A percentile compares a stretch with the other conserved stretches of the same genome.
Evolutionary conservation across 2,113 vertebrate species (phyloP).

Genomic region (Callaeas wilsoni): DNA sequence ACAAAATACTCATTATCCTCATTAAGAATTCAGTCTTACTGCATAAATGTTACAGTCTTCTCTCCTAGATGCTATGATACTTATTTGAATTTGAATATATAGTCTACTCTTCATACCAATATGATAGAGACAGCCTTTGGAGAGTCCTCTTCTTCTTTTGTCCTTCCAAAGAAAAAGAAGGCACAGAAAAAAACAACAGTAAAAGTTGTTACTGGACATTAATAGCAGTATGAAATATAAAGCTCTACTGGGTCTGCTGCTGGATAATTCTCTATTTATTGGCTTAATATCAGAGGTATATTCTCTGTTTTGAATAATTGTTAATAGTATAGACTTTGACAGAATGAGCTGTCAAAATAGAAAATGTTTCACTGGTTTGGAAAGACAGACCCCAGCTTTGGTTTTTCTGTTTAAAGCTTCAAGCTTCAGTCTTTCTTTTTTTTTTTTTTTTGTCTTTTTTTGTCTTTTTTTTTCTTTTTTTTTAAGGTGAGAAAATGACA

Average conservation of each 20-base stretch:
- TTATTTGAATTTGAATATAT: background rate
- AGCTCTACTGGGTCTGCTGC: accelerated
- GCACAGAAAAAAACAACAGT: background rate
- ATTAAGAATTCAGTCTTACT: background rate
- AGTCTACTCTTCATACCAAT: background rate
- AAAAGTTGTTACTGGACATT: background rate
- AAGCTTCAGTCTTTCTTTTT: background rate
- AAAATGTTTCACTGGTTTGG: background rate
- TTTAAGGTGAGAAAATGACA: background rate
- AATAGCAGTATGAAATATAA: background rate
- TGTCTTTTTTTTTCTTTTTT: background rate
- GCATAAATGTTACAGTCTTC: background rate
- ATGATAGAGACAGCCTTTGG: background rate
- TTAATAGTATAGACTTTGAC: background rate
- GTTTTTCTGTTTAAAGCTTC: background rate
- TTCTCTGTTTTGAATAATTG: background rate
- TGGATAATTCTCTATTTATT: background rate
- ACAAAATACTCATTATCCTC: background rate
- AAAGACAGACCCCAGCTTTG: background rate
- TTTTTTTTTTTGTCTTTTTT: background rate
- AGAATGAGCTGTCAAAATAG: background rate
- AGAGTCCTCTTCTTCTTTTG: background rate
- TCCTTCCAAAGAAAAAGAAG: background rate
- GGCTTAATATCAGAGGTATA: background rate
- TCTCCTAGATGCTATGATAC: background rate